Conservation (phyloP, 2,797 vertebrate genomes). For the Erpetoichthys calabaricus region DNA sequence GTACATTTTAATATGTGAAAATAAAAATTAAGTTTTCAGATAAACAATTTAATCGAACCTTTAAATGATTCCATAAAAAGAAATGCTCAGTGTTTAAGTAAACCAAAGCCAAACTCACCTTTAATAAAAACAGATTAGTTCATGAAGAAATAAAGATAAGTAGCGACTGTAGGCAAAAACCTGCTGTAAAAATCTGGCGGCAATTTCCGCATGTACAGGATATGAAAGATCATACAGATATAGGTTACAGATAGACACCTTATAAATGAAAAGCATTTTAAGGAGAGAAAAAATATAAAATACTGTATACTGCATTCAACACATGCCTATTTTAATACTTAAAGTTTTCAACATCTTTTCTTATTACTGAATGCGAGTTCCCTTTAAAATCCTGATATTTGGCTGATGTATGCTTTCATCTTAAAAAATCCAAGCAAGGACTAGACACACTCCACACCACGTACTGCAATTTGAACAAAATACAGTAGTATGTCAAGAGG, state of each 20-base stretch:
- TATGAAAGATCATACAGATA: constrained; percentile 63
- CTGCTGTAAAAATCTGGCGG: constrained; percentile 38
- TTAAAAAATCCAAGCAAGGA: no score
- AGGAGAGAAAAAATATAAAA: not conserved
- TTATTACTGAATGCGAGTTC: no score
- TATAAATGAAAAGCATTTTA: constrained; percentile 11
- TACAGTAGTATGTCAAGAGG: not conserved
- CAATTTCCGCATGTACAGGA: constrained; percentile 87
- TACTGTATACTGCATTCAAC: no score
- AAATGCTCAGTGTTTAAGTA: constrained; percentile 13
- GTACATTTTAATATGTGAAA: no score
- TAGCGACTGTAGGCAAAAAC: constrained; percentile 27
- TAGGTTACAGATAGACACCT: constrained; percentile 22
- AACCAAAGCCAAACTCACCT: constrained; percentile 14
- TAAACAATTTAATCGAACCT: no score
- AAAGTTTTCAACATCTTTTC: no score
- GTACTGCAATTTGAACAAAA: constrained; percentile 5
- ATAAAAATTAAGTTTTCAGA: no score
- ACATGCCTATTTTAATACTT: no score
- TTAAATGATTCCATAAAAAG: no score
- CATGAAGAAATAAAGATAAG: constrained; percentile 28
- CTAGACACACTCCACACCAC: no score
- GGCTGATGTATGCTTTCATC: no score
- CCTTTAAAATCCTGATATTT: no score
- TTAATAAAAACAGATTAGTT: constrained; percentile 29